A percentile compares a stretch with the other conserved stretches of the same genome.
phyloP scores from a whole-genome alignment of 2,797 vertebrate species.

The Artibeus lituratus region DNA sequence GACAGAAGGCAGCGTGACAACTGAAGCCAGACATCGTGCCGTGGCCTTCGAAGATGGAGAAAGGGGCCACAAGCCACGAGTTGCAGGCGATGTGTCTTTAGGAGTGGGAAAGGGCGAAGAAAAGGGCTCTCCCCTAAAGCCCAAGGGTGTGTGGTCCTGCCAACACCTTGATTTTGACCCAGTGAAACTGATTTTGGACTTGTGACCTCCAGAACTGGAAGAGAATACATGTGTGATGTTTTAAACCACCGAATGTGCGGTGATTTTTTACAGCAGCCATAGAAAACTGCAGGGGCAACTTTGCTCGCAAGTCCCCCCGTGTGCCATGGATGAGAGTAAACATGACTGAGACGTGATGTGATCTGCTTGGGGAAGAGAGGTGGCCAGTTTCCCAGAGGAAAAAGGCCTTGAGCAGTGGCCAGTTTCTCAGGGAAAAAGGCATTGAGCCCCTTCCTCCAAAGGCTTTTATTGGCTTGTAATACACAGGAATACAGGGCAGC shows the following conservation, averaged over 20 bases:
- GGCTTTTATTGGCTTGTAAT: too few species aligned
- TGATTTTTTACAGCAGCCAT: neutral
- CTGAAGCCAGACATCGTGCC: neutral
- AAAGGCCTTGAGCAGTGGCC: too few species aligned
- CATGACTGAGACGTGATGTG: too few species aligned
- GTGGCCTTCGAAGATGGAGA: neutral
- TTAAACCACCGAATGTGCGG: neutral
- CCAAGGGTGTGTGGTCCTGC: neutral
- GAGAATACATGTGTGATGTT: neutral
- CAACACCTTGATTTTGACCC: neutral
- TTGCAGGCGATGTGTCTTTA: neutral
- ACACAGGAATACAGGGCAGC: too few species aligned
- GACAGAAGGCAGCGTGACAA: neutral
- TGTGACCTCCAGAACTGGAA: neutral
- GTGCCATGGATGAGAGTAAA: too few species aligned
- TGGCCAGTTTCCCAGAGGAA: too few species aligned
- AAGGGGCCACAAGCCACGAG: neutral
- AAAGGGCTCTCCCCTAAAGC: fast-evolving
- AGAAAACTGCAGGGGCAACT: too few species aligned
- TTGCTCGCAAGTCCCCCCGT: too few species aligned
- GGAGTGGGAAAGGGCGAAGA: neutral
- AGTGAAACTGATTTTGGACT: neutral
- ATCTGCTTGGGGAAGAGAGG: too few species aligned
- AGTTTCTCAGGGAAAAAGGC: too few species aligned
- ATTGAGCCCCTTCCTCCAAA: too few species aligned